These are phyloP conservation scores for Rhynchomys soricoides DNA, from an alignment of 2,113 vertebrate genomes.

Conservation along the genomic window DNA sequence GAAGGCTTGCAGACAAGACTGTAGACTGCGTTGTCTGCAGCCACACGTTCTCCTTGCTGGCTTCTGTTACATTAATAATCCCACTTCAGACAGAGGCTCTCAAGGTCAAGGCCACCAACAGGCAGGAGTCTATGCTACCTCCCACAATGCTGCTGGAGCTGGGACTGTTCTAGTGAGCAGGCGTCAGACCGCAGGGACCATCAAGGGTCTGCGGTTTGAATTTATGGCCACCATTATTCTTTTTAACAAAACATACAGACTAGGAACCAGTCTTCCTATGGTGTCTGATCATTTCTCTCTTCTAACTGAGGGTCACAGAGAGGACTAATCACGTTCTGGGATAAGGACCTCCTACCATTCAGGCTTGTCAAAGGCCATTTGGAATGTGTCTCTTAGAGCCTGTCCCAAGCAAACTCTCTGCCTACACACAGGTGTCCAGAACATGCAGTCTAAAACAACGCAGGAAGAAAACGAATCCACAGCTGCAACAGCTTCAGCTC, in stretches of 20 bases:
- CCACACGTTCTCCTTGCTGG: neutral
- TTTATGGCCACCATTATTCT: neutral
- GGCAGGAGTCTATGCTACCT: accelerated
- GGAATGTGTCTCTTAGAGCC: slow-evolving; percentile 42
- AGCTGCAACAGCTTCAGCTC: neutral
- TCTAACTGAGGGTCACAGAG: slow-evolving; percentile 41
- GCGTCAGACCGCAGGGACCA: neutral
- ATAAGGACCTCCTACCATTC: slow-evolving; percentile 57
- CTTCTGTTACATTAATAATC: neutral
- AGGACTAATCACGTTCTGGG: neutral
- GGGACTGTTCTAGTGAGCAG: neutral
- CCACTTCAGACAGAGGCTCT: neutral
- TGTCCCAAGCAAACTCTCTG: slow-evolving; percentile 41
- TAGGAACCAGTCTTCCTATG: neutral
- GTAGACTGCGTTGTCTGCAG: neutral
- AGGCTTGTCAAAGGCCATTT: slow-evolving; percentile 59
- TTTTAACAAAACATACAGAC: neutral
- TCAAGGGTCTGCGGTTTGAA: neutral
- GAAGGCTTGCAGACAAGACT: neutral
- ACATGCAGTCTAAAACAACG: slow-evolving; percentile 33
- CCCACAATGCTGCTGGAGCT: neutral
- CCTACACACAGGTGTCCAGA: slow-evolving; percentile 58
- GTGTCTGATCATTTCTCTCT: slow-evolving; percentile 20
- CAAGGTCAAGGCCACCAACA: neutral
- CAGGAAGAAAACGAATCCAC: neutral